Base-by-base conservation (phyloP, 2,888 invertebrate species). In the Hirtodrosophila duncani region DNA sequence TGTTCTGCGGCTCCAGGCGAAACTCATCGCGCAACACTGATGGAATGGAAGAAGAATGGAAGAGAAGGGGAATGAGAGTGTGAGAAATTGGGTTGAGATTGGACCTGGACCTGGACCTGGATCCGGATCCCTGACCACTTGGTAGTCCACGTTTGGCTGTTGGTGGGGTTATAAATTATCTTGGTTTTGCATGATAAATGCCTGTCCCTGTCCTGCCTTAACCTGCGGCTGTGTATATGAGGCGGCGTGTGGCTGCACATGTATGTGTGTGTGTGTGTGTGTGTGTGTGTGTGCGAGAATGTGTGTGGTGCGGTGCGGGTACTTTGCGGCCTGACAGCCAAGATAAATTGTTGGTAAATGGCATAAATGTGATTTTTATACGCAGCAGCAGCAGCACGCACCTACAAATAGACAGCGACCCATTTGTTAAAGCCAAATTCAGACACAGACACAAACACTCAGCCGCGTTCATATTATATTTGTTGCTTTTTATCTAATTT, bases 21-120 rank as follows among this genome's bases (percentile, higher is more conserved):
- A 97, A 97, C 70, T 97, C 96, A 83, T 96, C 96, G 39, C 95
- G 91, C 39, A 97, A 89, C 71, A 95, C 96, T 94, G 90, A 7
- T 41, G 24, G 17, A 7, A 3, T 9, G 27, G 20, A 82, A 67
- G 43, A 7, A 33, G 24, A 34, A 43, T 24, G 23, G 14, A 36
- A 37, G 30, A 4, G 16, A 38, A 29, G 34, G 38, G 24, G 29
- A 17, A 20, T 18, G 51, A 50, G 39, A 44, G 9, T 14, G 37
- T 46, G 23, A 29, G 43, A 49, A 34, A 23, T 42, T 42, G 49
- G 38, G 36, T 31, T n/a, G n/a, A n/a, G n/a, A n/a, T n/a, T n/a
- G n/a, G n/a, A n/a, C n/a, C n/a, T n/a, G n/a, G n/a, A n/a, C n/a
- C n/a, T n/a, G n/a, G n/a, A n/a, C n/a, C n/a, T n/a, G n/a, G n/a